These are phyloP conservation scores for Motacilla alba DNA, from an alignment of 2,113 vertebrate genomes.

Conservation along the genomic window DNA sequence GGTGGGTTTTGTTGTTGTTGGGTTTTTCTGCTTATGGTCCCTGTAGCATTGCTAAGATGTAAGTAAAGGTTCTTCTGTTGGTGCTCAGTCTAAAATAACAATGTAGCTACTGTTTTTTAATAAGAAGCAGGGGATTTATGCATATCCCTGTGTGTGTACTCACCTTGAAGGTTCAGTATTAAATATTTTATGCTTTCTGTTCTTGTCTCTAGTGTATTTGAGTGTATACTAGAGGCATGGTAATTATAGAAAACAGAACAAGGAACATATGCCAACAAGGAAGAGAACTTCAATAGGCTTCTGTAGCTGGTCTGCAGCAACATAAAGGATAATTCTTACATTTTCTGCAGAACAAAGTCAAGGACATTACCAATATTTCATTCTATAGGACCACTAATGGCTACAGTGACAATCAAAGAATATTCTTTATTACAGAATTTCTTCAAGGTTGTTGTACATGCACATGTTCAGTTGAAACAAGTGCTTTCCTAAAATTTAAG, in stretches of 20 bases:
- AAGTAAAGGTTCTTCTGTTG: not conserved
- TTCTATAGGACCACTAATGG: not conserved
- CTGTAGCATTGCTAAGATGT: not conserved
- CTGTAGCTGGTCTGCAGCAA: not conserved
- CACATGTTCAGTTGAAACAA: not conserved
- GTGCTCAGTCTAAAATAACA: not conserved
- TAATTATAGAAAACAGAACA: not conserved
- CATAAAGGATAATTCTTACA: not conserved
- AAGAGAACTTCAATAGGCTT: not conserved
- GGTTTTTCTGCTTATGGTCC: not conserved
- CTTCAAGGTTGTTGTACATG: not conserved
- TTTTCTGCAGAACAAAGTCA: not conserved
- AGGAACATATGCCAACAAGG: not conserved
- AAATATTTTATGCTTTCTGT: conserved; percentile 16
- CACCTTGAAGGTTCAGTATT: conserved; percentile 11
- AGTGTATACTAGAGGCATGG: not conserved
- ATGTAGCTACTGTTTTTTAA: not conserved
- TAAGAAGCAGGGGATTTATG: not conserved
- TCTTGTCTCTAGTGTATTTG: not conserved
- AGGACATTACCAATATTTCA: not conserved
- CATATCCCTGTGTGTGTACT: not conserved
- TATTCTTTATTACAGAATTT: not conserved
- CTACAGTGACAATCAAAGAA: not conserved
- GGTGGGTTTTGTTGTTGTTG: not conserved
- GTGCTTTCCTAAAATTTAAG: not conserved